Percentiles rank a stretch among this genome's conserved stretches.
These are phyloP conservation scores for Protophormia terraenovae DNA, from an alignment of 2,888 invertebrate genomes.

Conservation along the genomic window DNA sequence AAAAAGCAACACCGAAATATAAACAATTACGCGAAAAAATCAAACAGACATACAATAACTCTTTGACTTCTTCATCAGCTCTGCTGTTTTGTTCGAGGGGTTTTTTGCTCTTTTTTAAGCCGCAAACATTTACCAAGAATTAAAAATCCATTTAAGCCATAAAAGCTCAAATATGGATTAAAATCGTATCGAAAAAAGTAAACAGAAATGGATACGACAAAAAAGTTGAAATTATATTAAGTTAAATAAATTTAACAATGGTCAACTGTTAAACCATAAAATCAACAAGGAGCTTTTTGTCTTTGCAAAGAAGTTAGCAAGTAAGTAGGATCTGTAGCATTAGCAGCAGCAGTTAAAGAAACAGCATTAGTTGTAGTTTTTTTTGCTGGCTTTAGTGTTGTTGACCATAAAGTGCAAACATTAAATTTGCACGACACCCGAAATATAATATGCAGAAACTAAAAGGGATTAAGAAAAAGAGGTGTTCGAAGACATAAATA, in stretches of 20 bases:
- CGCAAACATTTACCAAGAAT: slow-evolving; percentile 44
- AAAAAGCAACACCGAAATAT: slow-evolving; percentile 17
- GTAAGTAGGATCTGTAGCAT: no score
- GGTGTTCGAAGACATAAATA: no score
- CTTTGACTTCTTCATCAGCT: slow-evolving; percentile 58
- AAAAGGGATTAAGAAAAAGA: no score
- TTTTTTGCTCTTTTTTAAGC: not conserved
- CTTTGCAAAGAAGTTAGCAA: no score
- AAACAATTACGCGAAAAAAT: slow-evolving; percentile 49
- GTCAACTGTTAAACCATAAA: slow-evolving; percentile 42
- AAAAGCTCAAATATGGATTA: slow-evolving; percentile 58
- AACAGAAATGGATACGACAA: not conserved
- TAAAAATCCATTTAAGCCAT: slow-evolving; percentile 58
- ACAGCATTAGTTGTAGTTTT: not conserved
- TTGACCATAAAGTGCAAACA: slow-evolving; percentile 43
- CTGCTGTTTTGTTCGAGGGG: not conserved
- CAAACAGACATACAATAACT: not conserved
- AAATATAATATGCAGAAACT: not conserved
- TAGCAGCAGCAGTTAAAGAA: no score
- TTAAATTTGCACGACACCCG: slow-evolving; percentile 17
- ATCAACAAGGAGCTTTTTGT: slow-evolving; percentile 20
- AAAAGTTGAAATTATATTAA: slow-evolving; percentile 10
- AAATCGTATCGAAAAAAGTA: slow-evolving; percentile 19
- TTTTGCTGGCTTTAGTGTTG: slow-evolving; percentile 32
- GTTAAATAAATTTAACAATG: slow-evolving; percentile 44